phyloP scores from a whole-genome alignment of 2,797 vertebrate genomes.

The Arrhamphus sclerolepis region DNA sequence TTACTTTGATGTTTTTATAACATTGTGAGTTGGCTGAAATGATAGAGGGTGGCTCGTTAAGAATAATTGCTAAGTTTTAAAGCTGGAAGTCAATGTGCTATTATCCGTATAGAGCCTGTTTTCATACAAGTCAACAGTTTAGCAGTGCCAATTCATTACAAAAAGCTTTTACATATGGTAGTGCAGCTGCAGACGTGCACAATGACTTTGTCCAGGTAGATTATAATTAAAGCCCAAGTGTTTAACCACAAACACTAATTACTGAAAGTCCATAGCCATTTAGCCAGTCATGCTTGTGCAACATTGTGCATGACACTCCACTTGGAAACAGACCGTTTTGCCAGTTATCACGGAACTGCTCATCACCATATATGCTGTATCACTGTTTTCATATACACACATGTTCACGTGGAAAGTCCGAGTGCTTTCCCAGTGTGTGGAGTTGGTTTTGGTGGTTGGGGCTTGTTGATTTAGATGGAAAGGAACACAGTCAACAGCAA shows the following conservation, averaged over 20 bases:
- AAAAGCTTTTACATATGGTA: constrained; percentile 40
- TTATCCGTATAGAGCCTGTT: constrained; percentile 48
- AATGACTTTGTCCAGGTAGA: constrained; percentile 41
- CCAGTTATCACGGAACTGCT: background rate
- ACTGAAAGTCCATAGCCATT: constrained; percentile 8
- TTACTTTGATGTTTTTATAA: constrained; percentile 54
- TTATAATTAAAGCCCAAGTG: constrained; percentile 18
- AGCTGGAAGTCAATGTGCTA: constrained; percentile 40
- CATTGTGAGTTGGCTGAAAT: constrained; percentile 48
- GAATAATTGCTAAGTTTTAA: constrained; percentile 43
- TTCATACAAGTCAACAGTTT: constrained; percentile 21
- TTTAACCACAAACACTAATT: constrained; percentile 30
- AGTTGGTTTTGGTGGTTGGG: constrained; percentile 4
- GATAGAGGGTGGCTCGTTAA: constrained; percentile 45
- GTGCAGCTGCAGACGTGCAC: constrained; percentile 22
- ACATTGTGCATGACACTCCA: constrained; percentile 17
- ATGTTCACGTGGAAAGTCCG: no score
- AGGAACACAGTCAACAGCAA: background rate
- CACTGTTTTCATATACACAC: constrained; percentile 10
- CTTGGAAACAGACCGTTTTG: constrained; percentile 23
- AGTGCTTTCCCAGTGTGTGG: no score
- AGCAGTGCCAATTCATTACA: constrained; percentile 30
- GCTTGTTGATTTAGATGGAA: constrained; percentile 40
- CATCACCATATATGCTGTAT: constrained; percentile 19
- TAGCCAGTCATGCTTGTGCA: constrained; percentile 13